A percentile compares a stretch with the other conserved stretches of the same genome.
These are phyloP conservation scores for Pseudomyrmex cubaensis DNA, from an alignment of 1,140 invertebrate species.

Conservation along the genomic window DNA sequence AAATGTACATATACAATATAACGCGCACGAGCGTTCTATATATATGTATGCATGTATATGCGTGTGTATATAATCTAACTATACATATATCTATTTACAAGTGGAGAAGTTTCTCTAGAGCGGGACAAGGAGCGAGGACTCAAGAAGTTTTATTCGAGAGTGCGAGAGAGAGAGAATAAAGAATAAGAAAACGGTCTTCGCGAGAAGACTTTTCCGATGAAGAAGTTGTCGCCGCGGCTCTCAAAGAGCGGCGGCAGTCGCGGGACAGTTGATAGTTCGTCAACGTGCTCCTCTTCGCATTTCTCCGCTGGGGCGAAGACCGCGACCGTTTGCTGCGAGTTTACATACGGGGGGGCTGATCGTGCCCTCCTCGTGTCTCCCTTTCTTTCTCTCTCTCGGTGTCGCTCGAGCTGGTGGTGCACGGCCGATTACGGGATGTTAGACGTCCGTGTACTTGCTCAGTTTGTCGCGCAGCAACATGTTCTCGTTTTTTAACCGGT, in stretches of 20 bases:
- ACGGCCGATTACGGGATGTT: conserved; percentile 80
- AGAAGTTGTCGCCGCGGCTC: conserved; percentile 24
- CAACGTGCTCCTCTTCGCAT: conserved; percentile 16
- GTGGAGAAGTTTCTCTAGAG: conserved; percentile 65
- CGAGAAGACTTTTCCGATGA: conserved; percentile 8
- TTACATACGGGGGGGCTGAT: conserved; percentile 55
- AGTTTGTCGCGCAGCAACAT: conserved; percentile 93
- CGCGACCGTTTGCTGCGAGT: conserved; percentile 63
- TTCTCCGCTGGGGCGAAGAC: conserved; percentile 29
- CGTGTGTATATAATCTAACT: conserved; percentile 83
- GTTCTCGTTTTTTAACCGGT: conserved; percentile 96
- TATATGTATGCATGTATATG: conserved; percentile 65
- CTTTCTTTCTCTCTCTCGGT: conserved; percentile 38
- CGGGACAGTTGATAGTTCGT: conserved; percentile 40
- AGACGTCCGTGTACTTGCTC: conserved; percentile 93
- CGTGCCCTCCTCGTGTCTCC: conserved; percentile 64
- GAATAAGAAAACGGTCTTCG: conserved; percentile 32
- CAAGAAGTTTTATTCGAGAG: conserved; percentile 40
- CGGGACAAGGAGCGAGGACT: conserved; percentile 68
- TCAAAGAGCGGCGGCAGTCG: conserved; percentile 38
- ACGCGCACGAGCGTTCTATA: conserved; percentile 50
- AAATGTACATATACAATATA: conserved; percentile 45
- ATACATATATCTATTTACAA: conserved; percentile 86
- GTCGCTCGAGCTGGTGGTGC: conserved; percentile 60
- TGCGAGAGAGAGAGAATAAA: conserved; percentile 43